A percentile compares a stretch with the other conserved stretches of the same genome.
Conservation (phyloP, 2,797 vertebrate genomes). For the Argya squamiceps region DNA sequence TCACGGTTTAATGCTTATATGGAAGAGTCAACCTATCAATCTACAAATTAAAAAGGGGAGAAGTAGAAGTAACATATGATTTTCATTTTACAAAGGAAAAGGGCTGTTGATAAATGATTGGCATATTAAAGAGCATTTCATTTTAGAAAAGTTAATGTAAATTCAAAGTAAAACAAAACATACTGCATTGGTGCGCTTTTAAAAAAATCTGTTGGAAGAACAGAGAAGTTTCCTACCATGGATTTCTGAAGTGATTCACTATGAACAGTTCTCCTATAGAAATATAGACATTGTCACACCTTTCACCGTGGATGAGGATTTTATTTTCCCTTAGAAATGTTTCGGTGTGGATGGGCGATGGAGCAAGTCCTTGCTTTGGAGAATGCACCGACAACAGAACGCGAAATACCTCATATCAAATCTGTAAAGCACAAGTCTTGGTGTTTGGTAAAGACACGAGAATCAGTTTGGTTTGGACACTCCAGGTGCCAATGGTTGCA, state of each 20-base stretch:
- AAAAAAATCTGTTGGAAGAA: conserved; percentile 55
- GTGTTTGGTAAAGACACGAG: neutral
- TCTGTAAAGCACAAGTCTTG: conserved; percentile 38
- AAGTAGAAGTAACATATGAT: neutral
- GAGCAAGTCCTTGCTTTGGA: neutral
- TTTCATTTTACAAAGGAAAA: conserved; percentile 33
- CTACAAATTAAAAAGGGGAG: conserved; percentile 46
- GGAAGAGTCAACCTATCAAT: conserved; percentile 10
- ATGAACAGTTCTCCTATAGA: conserved; percentile 32
- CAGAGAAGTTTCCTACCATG: conserved; percentile 36
- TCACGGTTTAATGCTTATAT: neutral
- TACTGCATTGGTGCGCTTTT: neutral
- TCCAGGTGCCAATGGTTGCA: accelerated
- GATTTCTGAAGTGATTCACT: conserved; percentile 32
- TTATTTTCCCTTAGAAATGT: conserved; percentile 12
- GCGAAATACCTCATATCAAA: neutral
- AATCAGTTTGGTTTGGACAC: neutral
- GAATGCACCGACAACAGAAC: conserved; percentile 21
- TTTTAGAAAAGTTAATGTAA: conserved; percentile 39
- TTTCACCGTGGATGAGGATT: conserved; percentile 2
- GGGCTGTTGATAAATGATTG: neutral
- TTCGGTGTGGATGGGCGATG: neutral
- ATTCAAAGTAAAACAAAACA: conserved; percentile 12
- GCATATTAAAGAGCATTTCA: conserved; percentile 12
- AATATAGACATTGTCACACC: conserved; percentile 42